Percentiles rank a stretch among this genome's conserved stretches.
Evolutionary conservation across 2,888 invertebrate species (phyloP).

Genomic region (Polyploca ridens): DNA sequence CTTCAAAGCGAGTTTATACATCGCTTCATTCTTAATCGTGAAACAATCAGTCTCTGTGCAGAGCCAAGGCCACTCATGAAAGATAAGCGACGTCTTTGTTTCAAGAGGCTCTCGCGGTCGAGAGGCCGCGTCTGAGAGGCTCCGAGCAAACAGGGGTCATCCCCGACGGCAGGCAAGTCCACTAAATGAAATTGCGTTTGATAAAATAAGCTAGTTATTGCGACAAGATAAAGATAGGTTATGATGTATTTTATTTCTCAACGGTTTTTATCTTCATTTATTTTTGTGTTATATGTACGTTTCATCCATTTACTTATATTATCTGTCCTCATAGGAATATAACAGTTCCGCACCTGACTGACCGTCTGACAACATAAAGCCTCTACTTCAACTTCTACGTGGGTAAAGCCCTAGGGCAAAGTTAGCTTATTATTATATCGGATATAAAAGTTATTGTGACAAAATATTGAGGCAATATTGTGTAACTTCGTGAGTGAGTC

Average conservation of each 20-base stretch:
- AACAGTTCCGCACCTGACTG: no score
- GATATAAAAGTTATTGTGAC: not conserved
- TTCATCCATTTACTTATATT: no score
- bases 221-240: not conserved
- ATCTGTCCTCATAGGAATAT: no score
- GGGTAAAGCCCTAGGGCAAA: no score
- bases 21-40: not conserved
- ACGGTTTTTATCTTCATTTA: no score
- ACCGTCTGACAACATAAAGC: no score
- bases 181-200: not conserved
- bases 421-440: not conserved
- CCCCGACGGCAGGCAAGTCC: not conserved
- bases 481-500: slow-evolving; percentile 8
- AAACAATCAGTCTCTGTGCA: not conserved
- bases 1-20: not conserved
- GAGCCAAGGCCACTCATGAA: slow-evolving; percentile 34
- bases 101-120: slow-evolving; percentile 11
- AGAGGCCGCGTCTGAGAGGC: slow-evolving; percentile 8
- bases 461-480: not conserved
- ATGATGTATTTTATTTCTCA: no score
- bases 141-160: slow-evolving; percentile 2
- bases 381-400: no score
- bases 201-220: not conserved
- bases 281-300: no score
- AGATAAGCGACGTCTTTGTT: slow-evolving; percentile 21